These are phyloP conservation scores for Heliconius melpomene DNA, from an alignment of 1,140 invertebrate species.

Conservation along the genomic window DNA sequence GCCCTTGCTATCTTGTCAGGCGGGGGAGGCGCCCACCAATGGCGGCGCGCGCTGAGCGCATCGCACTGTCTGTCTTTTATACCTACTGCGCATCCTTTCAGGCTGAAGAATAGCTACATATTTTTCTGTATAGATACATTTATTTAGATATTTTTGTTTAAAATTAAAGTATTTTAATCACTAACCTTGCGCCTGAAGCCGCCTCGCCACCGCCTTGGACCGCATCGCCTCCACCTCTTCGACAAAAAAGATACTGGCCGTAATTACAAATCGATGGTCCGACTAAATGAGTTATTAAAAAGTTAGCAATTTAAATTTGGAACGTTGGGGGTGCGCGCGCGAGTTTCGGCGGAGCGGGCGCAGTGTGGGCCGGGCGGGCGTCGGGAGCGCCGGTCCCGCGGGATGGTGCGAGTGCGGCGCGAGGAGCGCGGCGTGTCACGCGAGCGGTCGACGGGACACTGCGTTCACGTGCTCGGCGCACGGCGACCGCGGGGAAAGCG, in stretches of 20 bases:
- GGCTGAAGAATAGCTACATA: not conserved
- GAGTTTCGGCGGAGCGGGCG: conserved; percentile 47
- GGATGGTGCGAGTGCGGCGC: conserved; percentile 57
- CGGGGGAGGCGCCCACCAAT: conserved; percentile 75
- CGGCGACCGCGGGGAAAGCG: conserved; percentile 75
- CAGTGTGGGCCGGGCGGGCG: conserved; percentile 64
- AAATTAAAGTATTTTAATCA: not conserved
- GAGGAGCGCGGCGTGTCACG: conserved; percentile 74
- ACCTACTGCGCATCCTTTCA: conserved; percentile 49
- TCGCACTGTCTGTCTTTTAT: conserved; percentile 69
- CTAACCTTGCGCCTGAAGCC: conserved; percentile 80
- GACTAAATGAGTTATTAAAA: conserved; percentile 52
- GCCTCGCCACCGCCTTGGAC: conserved; percentile 81
- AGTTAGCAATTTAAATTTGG: conserved; percentile 58
- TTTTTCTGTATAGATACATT: not conserved
- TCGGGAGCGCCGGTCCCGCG: conserved; percentile 52
- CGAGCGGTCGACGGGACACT: conserved; percentile 78
- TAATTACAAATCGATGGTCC: conserved; percentile 71
- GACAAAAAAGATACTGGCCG: conserved; percentile 53
- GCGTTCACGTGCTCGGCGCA: conserved; percentile 71
- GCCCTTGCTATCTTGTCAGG: conserved; percentile 77
- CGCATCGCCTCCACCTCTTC: conserved; percentile 74
- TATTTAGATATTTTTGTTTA: not conserved
- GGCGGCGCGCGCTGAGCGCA: conserved; percentile 57
- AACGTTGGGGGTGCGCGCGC: conserved; percentile 52